These are phyloP conservation scores for Eumeta japonica DNA, from an alignment of 1,140 invertebrate genomes.

Conservation along the genomic window DNA sequence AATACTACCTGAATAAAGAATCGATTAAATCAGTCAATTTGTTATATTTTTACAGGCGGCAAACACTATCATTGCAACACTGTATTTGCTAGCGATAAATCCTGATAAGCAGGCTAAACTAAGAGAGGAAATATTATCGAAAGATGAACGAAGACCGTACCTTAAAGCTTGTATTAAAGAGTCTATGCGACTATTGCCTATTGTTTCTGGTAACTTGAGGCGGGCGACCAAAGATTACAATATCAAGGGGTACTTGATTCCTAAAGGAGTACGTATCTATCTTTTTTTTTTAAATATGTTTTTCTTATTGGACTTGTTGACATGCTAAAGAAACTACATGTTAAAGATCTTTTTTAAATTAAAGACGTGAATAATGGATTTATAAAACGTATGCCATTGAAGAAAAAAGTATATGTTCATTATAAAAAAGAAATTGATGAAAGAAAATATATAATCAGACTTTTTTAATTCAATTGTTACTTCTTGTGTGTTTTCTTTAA, in stretches of 20 bases:
- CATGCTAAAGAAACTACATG: constrained; percentile 11
- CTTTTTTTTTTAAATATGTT: constrained; percentile 16
- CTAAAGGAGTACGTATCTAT: constrained; percentile 59
- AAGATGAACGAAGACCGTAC: constrained; percentile 54
- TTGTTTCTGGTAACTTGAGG: constrained; percentile 54
- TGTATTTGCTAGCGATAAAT: constrained; percentile 66
- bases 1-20: too few species aligned
- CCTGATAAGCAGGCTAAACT: constrained; percentile 66
- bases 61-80: constrained; percentile 30
- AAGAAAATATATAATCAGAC: too few species aligned
- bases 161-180: constrained; percentile 68
- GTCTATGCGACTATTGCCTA: constrained; percentile 58
- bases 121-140: constrained; percentile 60
- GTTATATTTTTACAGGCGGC: constrained; percentile 25
- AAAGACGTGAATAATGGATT: neutral
- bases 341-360: neutral
- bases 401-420: too few species aligned
- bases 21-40: constrained; percentile 8
- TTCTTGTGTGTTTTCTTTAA: too few species aligned
- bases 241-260: constrained; percentile 59
- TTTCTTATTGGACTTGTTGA: constrained; percentile 19
- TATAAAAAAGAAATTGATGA: too few species aligned
- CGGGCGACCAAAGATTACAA: constrained; percentile 56
- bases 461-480: too few species aligned
- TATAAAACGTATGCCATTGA: neutral